Percentiles rank a stretch among this genome's conserved stretches.
These are phyloP conservation scores for Nesospiza acunhae DNA, from an alignment of 2,113 vertebrate genomes.

Conservation along the genomic window DNA sequence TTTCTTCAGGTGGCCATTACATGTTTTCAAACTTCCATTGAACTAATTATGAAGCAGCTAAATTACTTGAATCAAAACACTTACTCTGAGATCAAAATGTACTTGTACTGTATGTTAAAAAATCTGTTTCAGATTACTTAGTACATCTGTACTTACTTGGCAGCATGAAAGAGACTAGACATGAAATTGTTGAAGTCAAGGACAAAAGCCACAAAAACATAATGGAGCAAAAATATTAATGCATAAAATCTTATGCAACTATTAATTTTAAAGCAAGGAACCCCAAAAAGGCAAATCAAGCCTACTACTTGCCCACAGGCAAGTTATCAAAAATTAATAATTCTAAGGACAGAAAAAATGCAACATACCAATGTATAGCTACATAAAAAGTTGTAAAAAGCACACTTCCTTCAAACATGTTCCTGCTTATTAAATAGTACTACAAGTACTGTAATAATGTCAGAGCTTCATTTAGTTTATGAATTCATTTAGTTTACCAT, in stretches of 20 bases:
- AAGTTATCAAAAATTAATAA: neutral
- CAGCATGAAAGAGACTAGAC: slow-evolving; percentile 94
- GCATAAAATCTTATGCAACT: neutral
- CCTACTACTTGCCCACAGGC: neutral
- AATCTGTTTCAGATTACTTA: neutral
- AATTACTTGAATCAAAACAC: neutral
- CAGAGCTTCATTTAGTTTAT: neutral
- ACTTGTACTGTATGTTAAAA: neutral
- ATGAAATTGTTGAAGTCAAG: slow-evolving; percentile 77
- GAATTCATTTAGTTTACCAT: neutral
- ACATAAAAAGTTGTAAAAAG: neutral
- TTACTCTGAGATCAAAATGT: neutral
- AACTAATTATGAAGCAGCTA: neutral
- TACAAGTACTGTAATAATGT: neutral
- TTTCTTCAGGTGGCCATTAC: neutral
- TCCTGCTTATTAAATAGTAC: neutral
- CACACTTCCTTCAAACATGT: neutral
- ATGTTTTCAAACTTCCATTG: neutral
- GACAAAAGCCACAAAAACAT: slow-evolving; percentile 48
- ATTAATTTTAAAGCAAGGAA: neutral
- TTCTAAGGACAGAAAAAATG: neutral
- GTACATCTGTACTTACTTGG: slow-evolving; percentile 88
- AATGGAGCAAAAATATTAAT: neutral
- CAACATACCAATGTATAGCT: neutral
- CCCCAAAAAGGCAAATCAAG: neutral